phyloP scores from a whole-genome alignment of 2,888 invertebrate genomes.

The Orthosia incerta region DNA sequence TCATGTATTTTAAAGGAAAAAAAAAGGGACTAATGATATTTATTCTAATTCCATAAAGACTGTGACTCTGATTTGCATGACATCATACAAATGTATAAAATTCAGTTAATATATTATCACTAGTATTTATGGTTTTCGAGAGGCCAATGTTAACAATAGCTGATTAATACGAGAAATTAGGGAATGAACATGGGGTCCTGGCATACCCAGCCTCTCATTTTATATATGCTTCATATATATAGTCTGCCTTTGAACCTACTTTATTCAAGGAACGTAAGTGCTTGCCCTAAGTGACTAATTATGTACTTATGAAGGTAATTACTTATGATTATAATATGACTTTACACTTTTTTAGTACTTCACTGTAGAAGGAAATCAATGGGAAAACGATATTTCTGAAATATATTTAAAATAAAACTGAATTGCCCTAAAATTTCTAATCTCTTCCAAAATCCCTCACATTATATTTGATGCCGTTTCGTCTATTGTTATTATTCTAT shows the following conservation, averaged over 20 bases:
- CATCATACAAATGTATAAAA: not conserved
- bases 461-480: not conserved
- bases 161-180: not conserved
- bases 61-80: not conserved
- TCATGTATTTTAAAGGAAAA: not conserved
- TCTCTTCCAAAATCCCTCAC: not conserved
- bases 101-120: not conserved
- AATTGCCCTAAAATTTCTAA: no score
- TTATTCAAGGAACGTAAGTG: not conserved
- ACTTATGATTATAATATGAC: not conserved
- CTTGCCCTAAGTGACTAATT: conserved; percentile 17
- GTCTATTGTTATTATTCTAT: not conserved
- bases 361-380: not conserved
- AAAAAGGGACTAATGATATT: no score
- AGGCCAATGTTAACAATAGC: not conserved
- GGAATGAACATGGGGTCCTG: not conserved
- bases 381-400: not conserved
- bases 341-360: not conserved
- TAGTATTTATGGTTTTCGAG: not conserved
- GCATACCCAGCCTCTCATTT: not conserved
- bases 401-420: not conserved
- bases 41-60: not conserved
- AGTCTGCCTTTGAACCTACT: conserved; percentile 4
- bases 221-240: not conserved
- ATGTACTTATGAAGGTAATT: not conserved